These are phyloP conservation scores for Lacerta agilis DNA, from an alignment of 2,797 vertebrate genomes.

Conservation along the genomic window DNA sequence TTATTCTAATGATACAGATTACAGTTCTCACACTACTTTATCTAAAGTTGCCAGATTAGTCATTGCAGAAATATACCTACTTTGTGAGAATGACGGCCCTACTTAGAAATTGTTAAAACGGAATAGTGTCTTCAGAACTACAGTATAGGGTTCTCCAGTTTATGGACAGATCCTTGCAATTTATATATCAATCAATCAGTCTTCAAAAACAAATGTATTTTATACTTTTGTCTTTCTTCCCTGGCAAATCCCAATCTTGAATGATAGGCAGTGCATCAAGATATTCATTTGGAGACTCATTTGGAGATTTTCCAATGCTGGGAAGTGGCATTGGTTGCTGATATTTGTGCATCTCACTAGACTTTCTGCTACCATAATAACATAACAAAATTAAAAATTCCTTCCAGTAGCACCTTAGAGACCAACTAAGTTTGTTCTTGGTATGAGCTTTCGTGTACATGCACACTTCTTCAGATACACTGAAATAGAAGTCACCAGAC, in stretches of 20 bases:
- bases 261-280: neutral
- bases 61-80: neutral
- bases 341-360: neutral
- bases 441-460: too few relatives aligned
- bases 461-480: too few relatives aligned
- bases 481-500: too few relatives aligned
- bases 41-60: neutral
- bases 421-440: too few relatives aligned
- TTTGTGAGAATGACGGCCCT: neutral
- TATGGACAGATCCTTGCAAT: neutral
- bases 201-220: neutral
- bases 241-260: neutral
- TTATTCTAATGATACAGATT: neutral
- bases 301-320: neutral
- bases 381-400: neutral
- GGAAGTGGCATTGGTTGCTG: neutral
- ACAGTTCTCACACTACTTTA: neutral
- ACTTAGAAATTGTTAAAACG: neutral
- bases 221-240: neutral
- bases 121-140: neutral
- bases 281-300: neutral
- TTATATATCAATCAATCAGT: neutral
- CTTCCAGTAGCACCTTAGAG: too few relatives aligned
- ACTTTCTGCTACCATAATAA: neutral
- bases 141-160: neutral